phyloP scores from a whole-genome alignment of 2,113 vertebrate genomes.

The Motacilla tschutschensis region DNA sequence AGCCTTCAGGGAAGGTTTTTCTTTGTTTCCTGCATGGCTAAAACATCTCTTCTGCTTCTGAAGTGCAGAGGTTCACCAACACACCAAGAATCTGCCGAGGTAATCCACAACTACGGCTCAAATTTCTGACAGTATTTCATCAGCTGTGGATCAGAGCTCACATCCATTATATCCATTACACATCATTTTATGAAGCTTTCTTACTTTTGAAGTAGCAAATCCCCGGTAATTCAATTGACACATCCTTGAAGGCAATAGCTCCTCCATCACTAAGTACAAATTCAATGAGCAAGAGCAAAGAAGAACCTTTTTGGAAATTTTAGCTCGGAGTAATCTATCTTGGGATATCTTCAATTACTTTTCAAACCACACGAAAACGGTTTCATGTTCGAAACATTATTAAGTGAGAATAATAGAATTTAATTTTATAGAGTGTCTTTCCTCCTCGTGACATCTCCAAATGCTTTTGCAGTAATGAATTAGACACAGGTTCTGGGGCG shows the following conservation, averaged over 20 bases:
- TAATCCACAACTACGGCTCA: background rate
- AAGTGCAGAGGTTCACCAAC: background rate
- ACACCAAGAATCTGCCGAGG: background rate
- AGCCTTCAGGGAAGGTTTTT: background rate
- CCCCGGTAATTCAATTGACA: constrained; percentile 26
- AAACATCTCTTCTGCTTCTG: background rate
- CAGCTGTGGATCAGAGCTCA: background rate
- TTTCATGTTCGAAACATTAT: constrained; percentile 13
- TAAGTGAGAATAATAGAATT: constrained; percentile 49
- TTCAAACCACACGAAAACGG: background rate
- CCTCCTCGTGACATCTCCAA: constrained; percentile 3
- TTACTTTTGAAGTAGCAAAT: background rate
- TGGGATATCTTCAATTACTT: constrained; percentile 49
- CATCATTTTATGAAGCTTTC: background rate
- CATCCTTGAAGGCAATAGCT: constrained; percentile 16
- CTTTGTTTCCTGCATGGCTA: background rate
- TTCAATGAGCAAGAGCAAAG: constrained; percentile 4
- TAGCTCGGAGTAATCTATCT: constrained; percentile 4
- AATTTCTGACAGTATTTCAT: background rate
- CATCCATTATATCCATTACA: background rate
- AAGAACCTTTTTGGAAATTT: background rate
- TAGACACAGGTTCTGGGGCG: constrained; percentile 38
- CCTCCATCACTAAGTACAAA: constrained; percentile 8
- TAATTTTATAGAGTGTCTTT: constrained; percentile 26
- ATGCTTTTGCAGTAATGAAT: constrained; percentile 41